Evolutionary conservation across 2,797 vertebrate genomes (phyloP).

Genomic region (Atherinosoma microstoma): DNA sequence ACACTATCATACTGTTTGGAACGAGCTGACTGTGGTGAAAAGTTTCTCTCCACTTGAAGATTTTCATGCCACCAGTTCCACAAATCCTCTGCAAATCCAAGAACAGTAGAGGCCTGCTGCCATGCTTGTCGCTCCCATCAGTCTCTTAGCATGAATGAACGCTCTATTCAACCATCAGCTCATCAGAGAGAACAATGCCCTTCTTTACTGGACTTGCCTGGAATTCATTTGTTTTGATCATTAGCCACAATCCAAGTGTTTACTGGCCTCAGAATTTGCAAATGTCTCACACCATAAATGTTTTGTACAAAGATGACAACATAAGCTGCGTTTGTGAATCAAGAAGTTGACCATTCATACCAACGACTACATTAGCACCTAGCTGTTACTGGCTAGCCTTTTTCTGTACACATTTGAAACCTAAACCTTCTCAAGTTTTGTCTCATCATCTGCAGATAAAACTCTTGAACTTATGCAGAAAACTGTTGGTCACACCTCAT

Average conservation of each 20-base stretch:
- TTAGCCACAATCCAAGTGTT: conserved; percentile 44
- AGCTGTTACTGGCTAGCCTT: background rate
- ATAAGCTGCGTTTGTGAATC: background rate
- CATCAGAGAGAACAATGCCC: conserved; percentile 44
- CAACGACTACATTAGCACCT: background rate
- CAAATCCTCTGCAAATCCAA: no score
- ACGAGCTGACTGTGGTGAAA: background rate
- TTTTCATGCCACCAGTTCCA: no score
- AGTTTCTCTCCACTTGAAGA: background rate
- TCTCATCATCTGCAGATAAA: no score
- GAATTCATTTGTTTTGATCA: conserved; percentile 57
- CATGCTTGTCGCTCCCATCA: background rate
- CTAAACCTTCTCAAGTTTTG: no score
- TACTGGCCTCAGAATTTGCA: conserved; percentile 1
- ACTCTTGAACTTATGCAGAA: no score
- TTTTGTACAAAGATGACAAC: background rate
- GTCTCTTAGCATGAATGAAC: no score
- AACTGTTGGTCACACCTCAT: no score
- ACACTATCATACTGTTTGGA: background rate
- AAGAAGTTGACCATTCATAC: background rate
- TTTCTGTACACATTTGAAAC: no score
- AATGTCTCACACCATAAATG: conserved; percentile 6
- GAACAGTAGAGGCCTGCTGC: background rate
- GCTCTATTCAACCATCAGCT: conserved; percentile 13
- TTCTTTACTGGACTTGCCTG: conserved; percentile 36